Evolutionary conservation across 2,797 vertebrate genomes (phyloP).

Genomic region (Melanotaenia trifasciata): DNA sequence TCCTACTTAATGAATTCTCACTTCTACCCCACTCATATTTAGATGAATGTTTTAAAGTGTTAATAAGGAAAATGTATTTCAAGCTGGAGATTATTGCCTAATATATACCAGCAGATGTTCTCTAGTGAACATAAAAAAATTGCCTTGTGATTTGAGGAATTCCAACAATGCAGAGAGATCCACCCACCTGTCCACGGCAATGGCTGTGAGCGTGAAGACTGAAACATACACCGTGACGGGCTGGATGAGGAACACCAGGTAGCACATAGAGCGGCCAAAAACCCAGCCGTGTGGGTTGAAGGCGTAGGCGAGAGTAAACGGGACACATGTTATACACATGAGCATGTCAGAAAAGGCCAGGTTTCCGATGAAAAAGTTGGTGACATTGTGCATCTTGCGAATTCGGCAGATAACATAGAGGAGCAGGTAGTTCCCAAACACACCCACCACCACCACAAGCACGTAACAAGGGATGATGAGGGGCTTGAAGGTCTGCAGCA

Average conservation of each 20-base stretch:
- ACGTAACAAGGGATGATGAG: conserved; percentile 84
- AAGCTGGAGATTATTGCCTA: background rate
- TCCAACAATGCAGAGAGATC: conserved; percentile 32
- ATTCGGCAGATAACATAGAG: conserved; percentile 87
- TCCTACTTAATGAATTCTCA: background rate
- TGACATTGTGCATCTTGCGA: conserved; percentile 89
- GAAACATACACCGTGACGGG: conserved; percentile 90
- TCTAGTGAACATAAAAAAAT: background rate
- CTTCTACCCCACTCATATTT: background rate
- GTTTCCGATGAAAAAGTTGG: conserved; percentile 90
- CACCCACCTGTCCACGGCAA: conserved; percentile 86
- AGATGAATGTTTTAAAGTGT: background rate
- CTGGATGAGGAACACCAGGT: conserved; percentile 87
- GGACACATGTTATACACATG: conserved; percentile 89
- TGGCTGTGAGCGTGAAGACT: conserved; percentile 89
- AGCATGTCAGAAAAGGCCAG: conserved; percentile 91
- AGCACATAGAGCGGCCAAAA: conserved; percentile 89
- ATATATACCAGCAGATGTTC: background rate
- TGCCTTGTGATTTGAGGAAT: too few species aligned
- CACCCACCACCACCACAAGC: conserved; percentile 83
- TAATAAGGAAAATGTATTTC: background rate
- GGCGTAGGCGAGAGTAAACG: conserved; percentile 88
- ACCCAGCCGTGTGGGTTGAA: conserved; percentile 90
- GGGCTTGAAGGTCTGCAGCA: conserved; percentile 79
- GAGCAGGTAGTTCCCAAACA: conserved; percentile 90